These are phyloP conservation scores for Cardinalis cardinalis DNA, from an alignment of 2,113 vertebrate genomes.

Conservation along the genomic window DNA sequence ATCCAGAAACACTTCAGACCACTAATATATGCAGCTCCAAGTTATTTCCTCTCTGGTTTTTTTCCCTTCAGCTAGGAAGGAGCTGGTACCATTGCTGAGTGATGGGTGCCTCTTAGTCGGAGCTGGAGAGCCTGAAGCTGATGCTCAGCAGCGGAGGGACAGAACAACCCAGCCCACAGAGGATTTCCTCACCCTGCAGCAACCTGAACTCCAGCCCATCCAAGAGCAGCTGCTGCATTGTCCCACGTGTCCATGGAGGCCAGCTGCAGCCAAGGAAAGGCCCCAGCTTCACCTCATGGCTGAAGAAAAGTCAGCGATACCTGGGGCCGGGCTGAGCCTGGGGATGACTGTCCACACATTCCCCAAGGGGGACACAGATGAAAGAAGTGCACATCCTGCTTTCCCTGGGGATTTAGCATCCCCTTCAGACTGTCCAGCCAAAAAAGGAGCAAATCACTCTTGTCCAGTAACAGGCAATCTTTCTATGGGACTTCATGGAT, in stretches of 20 bases:
- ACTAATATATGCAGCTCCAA: background rate
- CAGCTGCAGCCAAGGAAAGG: background rate
- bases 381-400: background rate
- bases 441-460: background rate
- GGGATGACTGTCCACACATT: background rate
- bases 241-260: fast-evolving
- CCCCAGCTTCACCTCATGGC: background rate
- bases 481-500: fast-evolving
- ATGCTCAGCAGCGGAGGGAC: background rate
- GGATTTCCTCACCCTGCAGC: background rate
- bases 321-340: fast-evolving
- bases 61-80: background rate
- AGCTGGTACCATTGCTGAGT: background rate
- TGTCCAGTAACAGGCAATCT: background rate
- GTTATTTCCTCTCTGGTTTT: background rate
- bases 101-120: background rate
- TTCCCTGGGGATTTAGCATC: background rate
- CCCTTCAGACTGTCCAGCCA: background rate
- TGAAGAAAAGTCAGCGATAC: background rate
- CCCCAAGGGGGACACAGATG: background rate
- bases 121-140: background rate
- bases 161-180: background rate
- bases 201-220: background rate
- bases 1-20: slow-evolving; percentile 7
- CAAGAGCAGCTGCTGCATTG: background rate